phyloP scores from a whole-genome alignment of 2,113 vertebrate species.

The Danionella cerebrum region DNA sequence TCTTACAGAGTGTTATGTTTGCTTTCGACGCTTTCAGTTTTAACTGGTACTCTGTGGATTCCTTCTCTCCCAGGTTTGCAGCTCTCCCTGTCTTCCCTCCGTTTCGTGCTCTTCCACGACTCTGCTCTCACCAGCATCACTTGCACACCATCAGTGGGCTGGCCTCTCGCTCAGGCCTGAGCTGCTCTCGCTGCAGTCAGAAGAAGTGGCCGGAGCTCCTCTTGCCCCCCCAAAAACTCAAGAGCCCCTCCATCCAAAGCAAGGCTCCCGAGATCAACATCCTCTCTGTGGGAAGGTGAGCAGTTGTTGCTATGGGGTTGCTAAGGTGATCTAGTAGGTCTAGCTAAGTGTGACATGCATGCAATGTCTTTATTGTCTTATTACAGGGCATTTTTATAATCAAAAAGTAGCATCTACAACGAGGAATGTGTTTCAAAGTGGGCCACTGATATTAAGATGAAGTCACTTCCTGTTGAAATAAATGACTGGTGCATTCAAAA shows the following conservation, averaged over 20 bases:
- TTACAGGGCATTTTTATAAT: too few species aligned
- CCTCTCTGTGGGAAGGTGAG: constrained; percentile 86
- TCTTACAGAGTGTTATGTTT: too few species aligned
- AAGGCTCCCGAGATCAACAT: constrained; percentile 73
- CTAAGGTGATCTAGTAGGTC: too few species aligned
- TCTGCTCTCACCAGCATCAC: constrained; percentile 82
- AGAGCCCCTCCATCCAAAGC: constrained; percentile 49
- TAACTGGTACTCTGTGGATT: background rate
- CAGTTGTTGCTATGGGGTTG: too few species aligned
- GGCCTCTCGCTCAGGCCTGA: constrained; percentile 62
- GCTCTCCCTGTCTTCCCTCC: constrained; percentile 59
- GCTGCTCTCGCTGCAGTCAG: constrained; percentile 83
- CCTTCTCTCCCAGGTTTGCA: constrained; percentile 48
- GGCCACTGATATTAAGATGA: too few species aligned
- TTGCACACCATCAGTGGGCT: constrained; percentile 85
- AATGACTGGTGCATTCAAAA: too few species aligned
- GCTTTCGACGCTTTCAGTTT: too few species aligned
- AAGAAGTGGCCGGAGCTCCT: constrained; percentile 83
- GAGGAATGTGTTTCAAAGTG: too few species aligned
- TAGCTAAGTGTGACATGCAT: too few species aligned
- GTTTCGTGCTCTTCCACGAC: constrained; percentile 61
- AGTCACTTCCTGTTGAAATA: too few species aligned
- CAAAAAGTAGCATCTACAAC: too few species aligned
- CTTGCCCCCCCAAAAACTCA: constrained; percentile 49
- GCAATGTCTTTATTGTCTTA: too few species aligned